Percentiles rank a stretch among this genome's conserved stretches.
Evolutionary conservation across 2,888 invertebrate genomes (phyloP).

Genomic region (Bimastos eiseni): DNA sequence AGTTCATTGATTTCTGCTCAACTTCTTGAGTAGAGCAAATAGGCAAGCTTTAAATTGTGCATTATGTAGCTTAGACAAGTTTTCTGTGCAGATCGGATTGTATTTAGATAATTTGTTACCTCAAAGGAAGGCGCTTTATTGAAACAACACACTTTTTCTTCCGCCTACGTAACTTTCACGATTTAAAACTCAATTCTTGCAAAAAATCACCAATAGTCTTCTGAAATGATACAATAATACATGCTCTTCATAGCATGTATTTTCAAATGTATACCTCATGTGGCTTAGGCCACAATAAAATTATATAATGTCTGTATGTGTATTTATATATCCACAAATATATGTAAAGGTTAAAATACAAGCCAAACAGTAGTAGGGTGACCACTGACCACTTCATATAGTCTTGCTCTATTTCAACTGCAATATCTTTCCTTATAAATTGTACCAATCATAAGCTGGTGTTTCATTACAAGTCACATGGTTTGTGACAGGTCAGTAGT

Average conservation of each 20-base stretch:
- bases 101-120: not conserved
- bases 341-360: too few species aligned
- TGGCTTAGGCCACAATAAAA: not conserved
- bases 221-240: not conserved
- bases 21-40: not conserved
- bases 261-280: not conserved
- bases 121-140: not conserved
- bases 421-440: too few species aligned
- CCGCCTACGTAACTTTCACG: not conserved
- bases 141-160: not conserved
- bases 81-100: too few species aligned
- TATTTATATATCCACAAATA: too few species aligned
- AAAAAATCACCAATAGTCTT: not conserved
- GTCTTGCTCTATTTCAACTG: too few species aligned
- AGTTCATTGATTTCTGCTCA: not conserved
- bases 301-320: not conserved
- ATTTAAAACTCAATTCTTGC: not conserved
- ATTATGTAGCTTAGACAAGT: not conserved
- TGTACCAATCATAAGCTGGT: too few species aligned
- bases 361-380: too few species aligned
- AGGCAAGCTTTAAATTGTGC: not conserved
- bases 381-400: too few species aligned
- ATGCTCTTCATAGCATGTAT: not conserved
- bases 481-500: too few species aligned
- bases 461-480: too few species aligned